Base-by-base conservation (phyloP, 2,888 invertebrate species). In the Zaprionus obscuricornis region DNA sequence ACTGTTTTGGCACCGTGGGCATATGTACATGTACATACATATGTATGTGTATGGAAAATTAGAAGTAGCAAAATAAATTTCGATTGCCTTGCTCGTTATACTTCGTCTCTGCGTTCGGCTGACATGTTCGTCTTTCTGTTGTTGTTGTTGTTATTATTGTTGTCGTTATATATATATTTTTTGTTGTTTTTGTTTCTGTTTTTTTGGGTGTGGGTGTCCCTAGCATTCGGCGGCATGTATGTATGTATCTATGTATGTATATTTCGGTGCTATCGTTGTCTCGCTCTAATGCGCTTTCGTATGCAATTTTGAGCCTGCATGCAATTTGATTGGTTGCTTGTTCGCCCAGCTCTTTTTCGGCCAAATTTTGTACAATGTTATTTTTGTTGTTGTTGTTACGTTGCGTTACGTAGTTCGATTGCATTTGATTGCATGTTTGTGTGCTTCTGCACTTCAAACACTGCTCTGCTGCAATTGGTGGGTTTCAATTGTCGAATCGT, bases 401-500 rank as follows among this genome's bases (percentile, higher is more conserved):
- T 14, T 22, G 45, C 24, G 14, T 55, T 46, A 8, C 26, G 52
- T 18, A 50, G 51, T 74, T 85, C 83, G 75, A 85, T 85, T 83
- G 78, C 85, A 78, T 85, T 85, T 85, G 78, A 79, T 85, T 85
- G 78, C 85, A 83, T 79, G 78, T 83, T 82, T 74, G 78, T n/a
- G n/a, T n/a, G n/a, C n/a, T 43, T 45, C 47, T 56, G 78, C 74
- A 59, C 54, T 62, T 52, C 22, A 59, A 51, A 36, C 54, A 20
- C 63, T 63, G 52, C 26, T 16, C 18, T 14, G 71, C 78, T 79
- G 67, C 78, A 79, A 79, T 79, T 79, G 78, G 78, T 73, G 66
- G 76, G 51, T 43, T 67, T 39, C 10, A 2, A 57, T 26, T 50
- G n/a, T 34, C 29, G 34, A 60, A 36, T 55, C 72, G 46, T 54